These are phyloP conservation scores for Formica selysi DNA, from an alignment of 1,140 invertebrate species.

Conservation along the genomic window DNA sequence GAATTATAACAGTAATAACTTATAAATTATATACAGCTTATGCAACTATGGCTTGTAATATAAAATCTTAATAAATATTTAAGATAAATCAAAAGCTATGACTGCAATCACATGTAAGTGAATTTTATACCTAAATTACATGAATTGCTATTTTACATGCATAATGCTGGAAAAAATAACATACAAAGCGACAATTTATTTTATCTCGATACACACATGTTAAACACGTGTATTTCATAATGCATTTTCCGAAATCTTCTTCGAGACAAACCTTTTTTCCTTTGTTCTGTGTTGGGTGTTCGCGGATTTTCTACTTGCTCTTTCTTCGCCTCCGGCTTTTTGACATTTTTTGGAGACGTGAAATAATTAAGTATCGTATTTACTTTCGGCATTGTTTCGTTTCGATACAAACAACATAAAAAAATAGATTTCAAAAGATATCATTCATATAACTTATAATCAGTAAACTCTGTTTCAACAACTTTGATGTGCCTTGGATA, in stretches of 20 bases:
- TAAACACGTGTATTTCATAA: neutral
- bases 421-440: neutral
- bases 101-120: neutral
- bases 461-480: neutral
- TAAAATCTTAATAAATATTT: neutral
- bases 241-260: neutral
- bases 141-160: neutral
- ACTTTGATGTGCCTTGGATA: too few species aligned
- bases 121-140: neutral
- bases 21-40: neutral
- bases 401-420: neutral
- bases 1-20: neutral
- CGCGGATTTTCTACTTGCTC: constrained; percentile 54
- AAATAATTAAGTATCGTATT: constrained; percentile 84
- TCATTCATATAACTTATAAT: neutral
- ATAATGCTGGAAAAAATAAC: neutral
- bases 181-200: constrained; percentile 7
- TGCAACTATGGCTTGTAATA: neutral
- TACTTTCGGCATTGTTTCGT: constrained; percentile 75
- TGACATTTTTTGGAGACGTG: constrained; percentile 78
- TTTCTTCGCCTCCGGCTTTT: constrained; percentile 45
- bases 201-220: constrained; percentile 5
- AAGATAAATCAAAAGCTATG: neutral
- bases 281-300: constrained; percentile 79
- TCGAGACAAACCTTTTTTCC: constrained; percentile 72